phyloP scores from a whole-genome alignment of 2,888 invertebrate genomes.

The Brenthis hecate region DNA sequence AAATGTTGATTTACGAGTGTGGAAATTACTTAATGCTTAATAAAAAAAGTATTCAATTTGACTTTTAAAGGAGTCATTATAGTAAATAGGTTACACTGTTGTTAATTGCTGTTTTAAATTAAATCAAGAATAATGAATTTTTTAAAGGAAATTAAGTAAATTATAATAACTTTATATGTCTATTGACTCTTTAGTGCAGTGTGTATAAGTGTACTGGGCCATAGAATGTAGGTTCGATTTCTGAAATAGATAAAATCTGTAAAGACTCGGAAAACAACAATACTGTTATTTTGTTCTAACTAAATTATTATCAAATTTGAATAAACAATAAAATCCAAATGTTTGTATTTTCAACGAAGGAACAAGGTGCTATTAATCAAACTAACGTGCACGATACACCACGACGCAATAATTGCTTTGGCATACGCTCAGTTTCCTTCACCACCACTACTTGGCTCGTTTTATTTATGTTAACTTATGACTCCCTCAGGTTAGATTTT shows the following conservation, averaged over 20 bases:
- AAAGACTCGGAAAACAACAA: too few relatives aligned
- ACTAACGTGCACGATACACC: background rate
- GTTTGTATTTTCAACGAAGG: slow-evolving; percentile 1
- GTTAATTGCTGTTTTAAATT: background rate
- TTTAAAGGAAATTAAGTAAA: background rate
- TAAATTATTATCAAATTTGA: too few relatives aligned
- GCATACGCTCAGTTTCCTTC: background rate
- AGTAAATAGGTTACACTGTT: background rate
- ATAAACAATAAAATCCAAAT: background rate
- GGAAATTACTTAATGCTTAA: slow-evolving; percentile 8
- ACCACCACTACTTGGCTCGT: background rate
- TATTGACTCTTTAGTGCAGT: too few relatives aligned
- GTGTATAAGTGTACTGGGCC: too few relatives aligned
- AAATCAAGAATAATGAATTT: background rate
- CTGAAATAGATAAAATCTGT: too few relatives aligned
- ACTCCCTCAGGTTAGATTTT: background rate
- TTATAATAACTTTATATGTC: too few relatives aligned
- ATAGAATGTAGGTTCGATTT: too few relatives aligned
- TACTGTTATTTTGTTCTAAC: too few relatives aligned
- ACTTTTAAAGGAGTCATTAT: slow-evolving; percentile 4
- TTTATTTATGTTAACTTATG: slow-evolving; percentile 2
- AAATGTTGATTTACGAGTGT: slow-evolving; percentile 23
- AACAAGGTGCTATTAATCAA: slow-evolving; percentile 12
- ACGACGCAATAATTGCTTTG: slow-evolving; percentile 7
- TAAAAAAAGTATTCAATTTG: background rate